phyloP scores from a whole-genome alignment of 2,888 invertebrate genomes.

The Sylvicola cinctus region DNA sequence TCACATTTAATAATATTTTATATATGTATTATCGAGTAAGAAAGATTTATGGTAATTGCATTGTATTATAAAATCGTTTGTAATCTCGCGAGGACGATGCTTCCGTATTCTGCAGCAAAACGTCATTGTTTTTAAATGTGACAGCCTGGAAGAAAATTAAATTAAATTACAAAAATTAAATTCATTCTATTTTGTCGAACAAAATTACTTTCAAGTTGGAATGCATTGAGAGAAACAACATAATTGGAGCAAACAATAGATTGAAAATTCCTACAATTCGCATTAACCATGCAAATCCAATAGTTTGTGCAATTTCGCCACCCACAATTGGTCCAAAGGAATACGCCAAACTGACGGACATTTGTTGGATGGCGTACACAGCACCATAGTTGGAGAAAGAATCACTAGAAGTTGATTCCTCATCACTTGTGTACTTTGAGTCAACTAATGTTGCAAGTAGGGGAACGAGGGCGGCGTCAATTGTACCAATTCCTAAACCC shows the following conservation, averaged over 20 bases:
- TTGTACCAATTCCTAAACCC: slow-evolving; percentile 58
- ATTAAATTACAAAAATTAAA: no score
- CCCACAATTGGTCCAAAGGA: slow-evolving; percentile 54
- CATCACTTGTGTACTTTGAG: slow-evolving; percentile 19
- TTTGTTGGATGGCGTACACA: slow-evolving; percentile 68
- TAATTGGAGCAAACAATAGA: slow-evolving; percentile 30
- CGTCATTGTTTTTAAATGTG: no score
- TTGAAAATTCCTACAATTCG: slow-evolving; percentile 46
- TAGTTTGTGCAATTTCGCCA: slow-evolving; percentile 42
- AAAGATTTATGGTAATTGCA: slow-evolving; percentile 11
- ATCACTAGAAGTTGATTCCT: slow-evolving; percentile 11
- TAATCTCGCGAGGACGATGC: no score
- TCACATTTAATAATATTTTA: no score
- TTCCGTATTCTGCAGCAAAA: no score
- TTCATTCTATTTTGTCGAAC: no score
- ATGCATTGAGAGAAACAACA: slow-evolving; percentile 14
- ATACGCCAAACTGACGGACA: slow-evolving; percentile 62
- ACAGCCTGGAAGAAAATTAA: no score
- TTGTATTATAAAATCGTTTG: slow-evolving; percentile 21
- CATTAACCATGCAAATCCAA: slow-evolving; percentile 60
- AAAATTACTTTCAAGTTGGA: no score
- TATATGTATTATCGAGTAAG: not conserved
- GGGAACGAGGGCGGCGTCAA: slow-evolving; percentile 64
- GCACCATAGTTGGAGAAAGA: slow-evolving; percentile 43
- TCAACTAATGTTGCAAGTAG: slow-evolving; percentile 54